Conservation (phyloP, 2,113 vertebrate genomes). For the Rhinoptilus africanus region DNA sequence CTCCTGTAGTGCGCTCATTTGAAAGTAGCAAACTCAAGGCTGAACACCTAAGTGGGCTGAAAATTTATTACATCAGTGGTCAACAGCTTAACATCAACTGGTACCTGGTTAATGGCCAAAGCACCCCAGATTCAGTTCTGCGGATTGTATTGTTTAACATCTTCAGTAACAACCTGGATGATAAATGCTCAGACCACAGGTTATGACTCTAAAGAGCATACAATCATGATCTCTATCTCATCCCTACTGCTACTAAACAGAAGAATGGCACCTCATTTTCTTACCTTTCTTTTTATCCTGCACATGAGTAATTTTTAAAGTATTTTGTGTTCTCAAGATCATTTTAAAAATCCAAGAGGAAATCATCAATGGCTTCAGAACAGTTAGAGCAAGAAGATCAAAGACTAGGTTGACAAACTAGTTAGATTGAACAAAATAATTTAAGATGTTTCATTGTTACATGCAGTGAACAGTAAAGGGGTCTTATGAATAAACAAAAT, state of each 20-base stretch:
- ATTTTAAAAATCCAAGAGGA: background rate
- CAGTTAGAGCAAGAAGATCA: background rate
- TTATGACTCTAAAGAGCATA: background rate
- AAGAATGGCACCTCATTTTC: background rate
- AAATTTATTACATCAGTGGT: background rate
- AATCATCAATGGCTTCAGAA: background rate
- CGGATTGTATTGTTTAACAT: background rate
- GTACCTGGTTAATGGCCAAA: background rate
- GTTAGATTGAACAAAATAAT: background rate
- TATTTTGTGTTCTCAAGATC: background rate
- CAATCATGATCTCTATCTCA: background rate
- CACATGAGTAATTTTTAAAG: background rate
- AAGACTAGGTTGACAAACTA: background rate
- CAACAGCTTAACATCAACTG: background rate
- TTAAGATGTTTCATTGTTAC: background rate
- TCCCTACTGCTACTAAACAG: background rate
- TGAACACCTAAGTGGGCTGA: background rate
- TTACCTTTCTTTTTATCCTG: background rate
- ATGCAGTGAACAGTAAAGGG: background rate
- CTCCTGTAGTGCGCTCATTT: background rate
- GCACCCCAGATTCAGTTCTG: background rate
- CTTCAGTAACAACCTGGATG: background rate
- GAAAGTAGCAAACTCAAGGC: background rate
- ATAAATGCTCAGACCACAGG: background rate
- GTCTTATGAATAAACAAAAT: background rate